Conservation (phyloP, 2,888 invertebrate genomes). For the Sabatieria punctata region DNA sequence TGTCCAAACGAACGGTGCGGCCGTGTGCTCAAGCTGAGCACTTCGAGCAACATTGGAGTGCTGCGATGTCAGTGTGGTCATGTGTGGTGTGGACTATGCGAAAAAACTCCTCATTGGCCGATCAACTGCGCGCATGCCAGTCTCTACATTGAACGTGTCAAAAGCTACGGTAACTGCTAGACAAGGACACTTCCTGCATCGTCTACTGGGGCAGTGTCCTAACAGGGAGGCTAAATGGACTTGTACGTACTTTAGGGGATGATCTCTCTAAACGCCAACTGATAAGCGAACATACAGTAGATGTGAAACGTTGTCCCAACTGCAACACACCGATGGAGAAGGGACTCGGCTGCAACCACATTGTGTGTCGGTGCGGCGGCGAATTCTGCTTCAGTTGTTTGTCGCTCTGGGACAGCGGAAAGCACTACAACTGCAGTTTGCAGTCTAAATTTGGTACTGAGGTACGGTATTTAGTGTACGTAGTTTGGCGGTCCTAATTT, state of each 20-base stretch:
- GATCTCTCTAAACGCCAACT: no score
- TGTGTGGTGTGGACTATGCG: background rate
- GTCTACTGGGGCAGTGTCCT: no score
- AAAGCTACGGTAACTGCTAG: no score
- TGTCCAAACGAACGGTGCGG: conserved; percentile 2
- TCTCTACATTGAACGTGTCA: background rate
- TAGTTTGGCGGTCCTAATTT: no score
- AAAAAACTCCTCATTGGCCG: background rate
- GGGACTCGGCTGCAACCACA: conserved; percentile 1
- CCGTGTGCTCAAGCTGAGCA: background rate
- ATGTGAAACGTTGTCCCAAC: background rate
- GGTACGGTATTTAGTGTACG: no score
- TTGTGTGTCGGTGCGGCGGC: background rate
- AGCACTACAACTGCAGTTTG: no score
- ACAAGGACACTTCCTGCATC: no score
- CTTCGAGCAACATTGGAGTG: no score
- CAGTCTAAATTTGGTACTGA: no score
- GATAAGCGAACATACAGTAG: background rate
- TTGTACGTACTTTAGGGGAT: no score
- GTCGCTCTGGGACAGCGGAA: no score
- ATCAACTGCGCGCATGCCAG: background rate
- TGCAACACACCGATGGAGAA: background rate
- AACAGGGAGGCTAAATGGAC: no score
- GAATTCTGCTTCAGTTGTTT: background rate
- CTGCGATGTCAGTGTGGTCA: conserved; percentile 1